A percentile compares a stretch with the other conserved stretches of the same genome.
phyloP scores from a whole-genome alignment of 2,888 invertebrate species.

The Agriopis leucophaearia region DNA sequence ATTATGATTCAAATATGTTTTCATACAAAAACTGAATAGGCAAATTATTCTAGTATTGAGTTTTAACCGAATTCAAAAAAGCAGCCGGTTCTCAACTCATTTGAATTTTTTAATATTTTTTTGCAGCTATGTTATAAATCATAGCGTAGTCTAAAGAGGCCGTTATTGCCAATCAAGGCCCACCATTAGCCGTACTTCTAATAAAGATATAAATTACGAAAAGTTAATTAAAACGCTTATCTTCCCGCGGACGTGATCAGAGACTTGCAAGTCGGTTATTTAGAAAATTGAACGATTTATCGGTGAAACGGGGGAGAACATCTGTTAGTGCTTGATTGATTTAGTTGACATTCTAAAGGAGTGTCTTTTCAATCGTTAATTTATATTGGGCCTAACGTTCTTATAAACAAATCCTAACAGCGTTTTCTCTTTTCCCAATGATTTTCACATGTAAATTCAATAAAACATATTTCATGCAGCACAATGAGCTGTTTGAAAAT shows the following conservation, averaged over 20 bases:
- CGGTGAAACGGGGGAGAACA: slow-evolving; percentile 62
- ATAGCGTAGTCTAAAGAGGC: slow-evolving; percentile 6
- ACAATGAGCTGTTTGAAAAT: slow-evolving; percentile 4
- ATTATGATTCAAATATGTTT: too few relatives aligned
- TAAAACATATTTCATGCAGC: neutral
- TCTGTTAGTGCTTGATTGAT: slow-evolving; percentile 64
- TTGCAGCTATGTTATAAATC: too few relatives aligned
- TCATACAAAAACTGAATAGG: too few relatives aligned
- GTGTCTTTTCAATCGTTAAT: slow-evolving; percentile 46
- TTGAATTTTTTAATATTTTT: too few relatives aligned
- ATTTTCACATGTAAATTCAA: too few relatives aligned
- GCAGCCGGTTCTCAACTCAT: too few relatives aligned
- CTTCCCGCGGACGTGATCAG: slow-evolving; percentile 61
- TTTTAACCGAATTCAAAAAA: too few relatives aligned
- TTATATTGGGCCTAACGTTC: slow-evolving; percentile 19
- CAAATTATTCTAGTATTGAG: too few relatives aligned
- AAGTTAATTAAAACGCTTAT: slow-evolving; percentile 84
- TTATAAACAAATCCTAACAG: neutral
- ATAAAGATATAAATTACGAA: slow-evolving; percentile 84
- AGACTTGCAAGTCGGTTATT: slow-evolving; percentile 58
- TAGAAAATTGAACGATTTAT: slow-evolving; percentile 79
- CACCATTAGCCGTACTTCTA: slow-evolving; percentile 72
- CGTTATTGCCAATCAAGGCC: slow-evolving; percentile 73
- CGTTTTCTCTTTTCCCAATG: too few relatives aligned
- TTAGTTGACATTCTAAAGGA: slow-evolving; percentile 45